These are phyloP conservation scores for Fabriciana adippe DNA, from an alignment of 2,888 invertebrate species.

Conservation along the genomic window DNA sequence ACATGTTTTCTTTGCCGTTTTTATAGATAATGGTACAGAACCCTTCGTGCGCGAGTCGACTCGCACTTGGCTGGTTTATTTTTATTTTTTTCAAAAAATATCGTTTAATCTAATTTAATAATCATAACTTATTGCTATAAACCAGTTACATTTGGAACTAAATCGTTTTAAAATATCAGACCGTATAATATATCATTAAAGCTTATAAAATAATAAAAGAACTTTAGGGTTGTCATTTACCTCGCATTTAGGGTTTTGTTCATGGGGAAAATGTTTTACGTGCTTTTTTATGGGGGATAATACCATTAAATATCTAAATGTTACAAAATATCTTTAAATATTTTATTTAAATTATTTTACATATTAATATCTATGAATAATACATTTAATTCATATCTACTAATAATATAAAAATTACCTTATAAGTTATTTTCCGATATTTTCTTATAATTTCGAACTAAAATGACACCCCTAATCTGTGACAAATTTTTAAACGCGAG, in stretches of 20 bases:
- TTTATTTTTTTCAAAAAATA: slow-evolving; percentile 1
- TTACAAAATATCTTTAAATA: no score
- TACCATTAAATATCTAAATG: no score
- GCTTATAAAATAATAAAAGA: slow-evolving; percentile 19
- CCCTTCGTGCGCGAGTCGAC: no score
- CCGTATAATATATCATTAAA: slow-evolving; percentile 23
- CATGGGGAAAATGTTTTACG: no score
- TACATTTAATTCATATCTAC: no score
- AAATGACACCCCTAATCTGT: slow-evolving; percentile 59
- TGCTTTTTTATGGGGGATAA: no score
- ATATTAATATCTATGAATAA: no score
- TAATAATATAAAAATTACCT: no score
- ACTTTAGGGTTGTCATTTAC: slow-evolving; percentile 5
- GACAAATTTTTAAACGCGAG: slow-evolving; percentile 53
- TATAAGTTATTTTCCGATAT: not conserved
- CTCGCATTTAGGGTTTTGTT: not conserved
- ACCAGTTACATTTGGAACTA: slow-evolving; percentile 1
- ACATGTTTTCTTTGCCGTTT: no score
- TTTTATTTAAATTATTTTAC: no score
- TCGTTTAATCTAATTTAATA: slow-evolving; percentile 16
- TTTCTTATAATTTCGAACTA: slow-evolving; percentile 45
- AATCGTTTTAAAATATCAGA: slow-evolving; percentile 15
- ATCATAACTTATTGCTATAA: slow-evolving; percentile 19
- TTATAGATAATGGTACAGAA: no score
- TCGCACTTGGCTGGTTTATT: no score